Percentiles rank a stretch among this genome's conserved stretches.
Conservation (phyloP, 2,797 vertebrate species). For the Denticeps clupeoides region DNA sequence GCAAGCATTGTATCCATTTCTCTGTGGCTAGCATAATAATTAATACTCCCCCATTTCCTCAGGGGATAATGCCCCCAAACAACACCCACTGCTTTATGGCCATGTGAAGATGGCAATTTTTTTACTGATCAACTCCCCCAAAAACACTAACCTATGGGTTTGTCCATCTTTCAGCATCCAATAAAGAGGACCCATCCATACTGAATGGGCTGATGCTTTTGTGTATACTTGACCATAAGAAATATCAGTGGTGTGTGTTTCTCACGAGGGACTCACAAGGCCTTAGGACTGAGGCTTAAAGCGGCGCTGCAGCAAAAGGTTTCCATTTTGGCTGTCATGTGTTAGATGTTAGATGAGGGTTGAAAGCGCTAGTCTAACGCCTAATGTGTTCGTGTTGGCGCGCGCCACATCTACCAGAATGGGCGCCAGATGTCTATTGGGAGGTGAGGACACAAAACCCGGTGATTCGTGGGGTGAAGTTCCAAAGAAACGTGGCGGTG, state of each 20-base stretch:
- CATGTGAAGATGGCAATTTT: too few relatives aligned
- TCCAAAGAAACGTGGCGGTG: constrained; percentile 43
- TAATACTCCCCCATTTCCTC: constrained; percentile 18
- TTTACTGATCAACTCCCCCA: too few relatives aligned
- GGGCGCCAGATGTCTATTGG: constrained; percentile 58
- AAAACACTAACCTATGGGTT: too few relatives aligned
- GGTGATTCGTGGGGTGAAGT: too few relatives aligned
- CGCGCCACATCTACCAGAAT: constrained; percentile 40
- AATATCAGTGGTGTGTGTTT: too few relatives aligned
- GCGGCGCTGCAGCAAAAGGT: constrained; percentile 39
- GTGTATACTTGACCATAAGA: too few relatives aligned
- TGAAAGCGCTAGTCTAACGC: constrained; percentile 44
- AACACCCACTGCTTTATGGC: constrained; percentile 22
- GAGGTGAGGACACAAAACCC: constrained; percentile 36
- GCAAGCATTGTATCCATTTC: constrained; percentile 22
- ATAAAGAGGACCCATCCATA: too few relatives aligned
- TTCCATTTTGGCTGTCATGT: constrained; percentile 48
- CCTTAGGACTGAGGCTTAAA: constrained; percentile 41
- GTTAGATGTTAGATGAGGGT: constrained; percentile 39
- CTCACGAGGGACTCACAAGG: constrained; percentile 27
- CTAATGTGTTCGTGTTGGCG: constrained; percentile 55
- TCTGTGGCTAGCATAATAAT: constrained; percentile 35
- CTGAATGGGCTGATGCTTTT: too few relatives aligned
- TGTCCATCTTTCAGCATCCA: constrained; percentile 51
- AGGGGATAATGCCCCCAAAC: constrained; percentile 23